Base-by-base conservation (phyloP, 2,888 invertebrate genomes). In the Liposcelis brunnea region DNA sequence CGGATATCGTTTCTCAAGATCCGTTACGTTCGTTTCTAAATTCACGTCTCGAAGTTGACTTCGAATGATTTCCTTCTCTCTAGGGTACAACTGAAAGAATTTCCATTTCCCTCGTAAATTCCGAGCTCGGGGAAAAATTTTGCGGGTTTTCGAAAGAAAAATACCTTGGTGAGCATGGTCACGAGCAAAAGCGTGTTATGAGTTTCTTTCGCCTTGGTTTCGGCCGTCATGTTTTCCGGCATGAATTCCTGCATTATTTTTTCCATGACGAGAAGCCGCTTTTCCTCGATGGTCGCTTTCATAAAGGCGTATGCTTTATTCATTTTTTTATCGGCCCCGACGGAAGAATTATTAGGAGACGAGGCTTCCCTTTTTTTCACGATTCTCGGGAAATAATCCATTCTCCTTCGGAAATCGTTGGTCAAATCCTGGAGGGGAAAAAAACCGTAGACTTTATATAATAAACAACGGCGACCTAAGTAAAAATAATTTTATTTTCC, bases 101-200 rank as follows among this genome's bases (percentile, higher is more conserved):
- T 14, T 8, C 3, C 14, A 6, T 21, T 31, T 31, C 3, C n/a
- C 12, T 12, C 2, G 15, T 26, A 19, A 26, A 26, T 5, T 31
- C 42, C n/a, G 32, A 37, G n/a, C n/a, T n/a, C 16, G 14, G 7
- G 16, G 10, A 16, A 14, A 15, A 16, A 35, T 32, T 10, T 32
- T n/a, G 10, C 32, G 10, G n/a, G n/a, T 10, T 32, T 32, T 32
- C 10, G 46, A 38, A 44, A 48, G 21, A 26, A 38, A 40, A 21
- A 37, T 53, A 65, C 66, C 60, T 64, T 62, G 47, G 57, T 61
- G 36, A 65, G 58, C 49, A 61, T 60, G 47, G 61, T 58, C 33
- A 63, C 62, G 53, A 66, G 66, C 40, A 63, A 59, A 45, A 65
- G 53, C 43, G 65, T 58, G 47, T 59, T 58, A 52, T 65, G 63